Percentiles rank a stretch among this genome's conserved stretches.
Conservation (phyloP, 2,113 vertebrate species). For the Indicator indicator region DNA sequence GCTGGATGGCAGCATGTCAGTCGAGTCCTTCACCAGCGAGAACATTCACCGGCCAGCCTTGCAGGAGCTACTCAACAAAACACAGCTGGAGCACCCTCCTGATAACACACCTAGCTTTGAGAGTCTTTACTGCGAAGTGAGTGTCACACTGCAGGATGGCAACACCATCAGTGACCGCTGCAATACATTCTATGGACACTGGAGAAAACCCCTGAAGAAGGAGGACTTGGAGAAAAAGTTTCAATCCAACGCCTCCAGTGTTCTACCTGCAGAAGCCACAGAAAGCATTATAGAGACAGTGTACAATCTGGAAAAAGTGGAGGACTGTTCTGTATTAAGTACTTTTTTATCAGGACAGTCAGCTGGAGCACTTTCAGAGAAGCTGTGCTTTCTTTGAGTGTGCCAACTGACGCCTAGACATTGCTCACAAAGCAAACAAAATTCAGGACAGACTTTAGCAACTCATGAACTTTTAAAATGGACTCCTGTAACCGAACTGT, state of each 20-base stretch:
- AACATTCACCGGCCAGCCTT: slow-evolving; percentile 75
- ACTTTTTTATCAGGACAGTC: slow-evolving; percentile 76
- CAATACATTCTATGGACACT: slow-evolving; percentile 91
- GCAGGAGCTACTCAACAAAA: slow-evolving; percentile 79
- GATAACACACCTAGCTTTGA: slow-evolving; percentile 90
- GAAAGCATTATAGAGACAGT: slow-evolving; percentile 80
- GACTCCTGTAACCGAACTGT: background rate
- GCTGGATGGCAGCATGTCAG: slow-evolving; percentile 79
- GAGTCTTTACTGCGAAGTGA: slow-evolving; percentile 85
- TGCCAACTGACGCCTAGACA: background rate
- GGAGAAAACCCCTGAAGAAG: slow-evolving; percentile 89
- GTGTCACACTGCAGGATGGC: slow-evolving; percentile 67
- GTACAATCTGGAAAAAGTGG: slow-evolving; percentile 79
- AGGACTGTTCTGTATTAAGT: slow-evolving; percentile 77
- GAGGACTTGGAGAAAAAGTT: slow-evolving; percentile 87
- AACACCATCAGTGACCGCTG: slow-evolving; percentile 57
- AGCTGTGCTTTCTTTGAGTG: background rate
- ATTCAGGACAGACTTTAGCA: background rate
- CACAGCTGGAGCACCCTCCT: slow-evolving; percentile 78
- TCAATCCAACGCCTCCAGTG: slow-evolving; percentile 72
- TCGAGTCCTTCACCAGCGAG: slow-evolving; percentile 76
- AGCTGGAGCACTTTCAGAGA: background rate
- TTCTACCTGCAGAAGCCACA: slow-evolving; percentile 71
- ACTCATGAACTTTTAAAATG: background rate
- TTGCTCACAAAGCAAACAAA: background rate